Base-by-base conservation (phyloP, 2,888 invertebrate species). In the Scaptomyza flava region DNA sequence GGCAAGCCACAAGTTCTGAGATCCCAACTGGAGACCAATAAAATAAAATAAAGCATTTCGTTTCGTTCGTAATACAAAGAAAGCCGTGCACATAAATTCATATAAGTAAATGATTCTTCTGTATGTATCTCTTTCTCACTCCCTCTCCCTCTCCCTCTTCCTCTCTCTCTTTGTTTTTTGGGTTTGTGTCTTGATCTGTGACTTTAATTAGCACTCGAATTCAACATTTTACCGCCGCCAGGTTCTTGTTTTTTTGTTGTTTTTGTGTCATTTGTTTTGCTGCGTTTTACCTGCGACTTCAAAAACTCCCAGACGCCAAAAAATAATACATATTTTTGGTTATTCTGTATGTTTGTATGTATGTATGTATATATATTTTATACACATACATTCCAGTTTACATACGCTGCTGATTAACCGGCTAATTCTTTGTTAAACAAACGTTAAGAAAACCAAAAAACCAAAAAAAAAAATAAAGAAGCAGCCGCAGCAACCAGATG, bases 371-470 rank as follows among this genome's bases (percentile, higher is more conserved):
- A 14, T 45, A 43, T 20, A 27, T 7, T 20, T 36, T 47, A 43
- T 36, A 31, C 46, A 46, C 52, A 31, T 48, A 46, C 52, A 70
- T 70, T 70, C 73, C 54, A 62, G 82, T 71, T 81, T 69, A 77
- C 78, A 67, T 60, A 42, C 69, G 56, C 68, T 47, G 76, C 65
- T 65, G 82, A 77, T 85, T 70, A 73, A 66, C 73, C 81, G 81
- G 79, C 87, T 82, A 81, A 86, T 82, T 84, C 79, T 86, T 81
- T 71, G 64, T 79, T 81, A 83, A 82, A 83, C 79, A 81, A 81
- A 71, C 73, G 45, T 70, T 17, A 17, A 58, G 72, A 47, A 58
- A 45, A 59, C 58, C 66, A 60, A 43, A 54, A 61, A 45, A 23
- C 3, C 3, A 23, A 23, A 23, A 23, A 23, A 23, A 2, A 23